These are phyloP conservation scores for Calycopis cecrops DNA, from an alignment of 1,140 invertebrate genomes.

Conservation along the genomic window DNA sequence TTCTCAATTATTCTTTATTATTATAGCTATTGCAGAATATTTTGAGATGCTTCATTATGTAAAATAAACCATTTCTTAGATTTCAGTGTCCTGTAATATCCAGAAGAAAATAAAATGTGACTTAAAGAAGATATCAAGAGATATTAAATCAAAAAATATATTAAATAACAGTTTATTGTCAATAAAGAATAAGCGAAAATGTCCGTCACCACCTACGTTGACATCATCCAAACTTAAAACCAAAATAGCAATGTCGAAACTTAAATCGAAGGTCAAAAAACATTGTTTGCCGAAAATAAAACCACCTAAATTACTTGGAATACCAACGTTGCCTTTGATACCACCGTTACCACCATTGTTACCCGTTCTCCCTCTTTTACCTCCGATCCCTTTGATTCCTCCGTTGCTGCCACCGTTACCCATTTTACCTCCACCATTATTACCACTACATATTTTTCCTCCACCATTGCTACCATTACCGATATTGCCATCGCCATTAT, in stretches of 20 bases:
- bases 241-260: not conserved
- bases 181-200: conserved; percentile 19
- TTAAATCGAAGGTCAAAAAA: conserved; percentile 16
- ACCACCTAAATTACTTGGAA: conserved; percentile 17
- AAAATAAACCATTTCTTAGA: conserved; percentile 4
- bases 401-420: conserved; percentile 33
- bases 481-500: conserved; percentile 15
- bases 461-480: conserved; percentile 19
- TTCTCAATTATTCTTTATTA: too few relatives aligned
- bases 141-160: conserved; percentile 13
- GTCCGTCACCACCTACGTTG: conserved; percentile 26
- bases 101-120: conserved; percentile 24
- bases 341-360: conserved; percentile 26
- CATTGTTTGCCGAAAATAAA: conserved; percentile 12
- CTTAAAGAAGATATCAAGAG: conserved; percentile 19
- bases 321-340: conserved; percentile 17
- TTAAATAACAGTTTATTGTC: conserved; percentile 6
- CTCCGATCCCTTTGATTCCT: conserved; percentile 23
- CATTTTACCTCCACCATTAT: conserved; percentile 29
- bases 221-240: conserved; percentile 1
- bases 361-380: conserved; percentile 21
- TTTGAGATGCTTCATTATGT: too few relatives aligned
- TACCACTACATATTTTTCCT: conserved; percentile 30
- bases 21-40: too few relatives aligned
- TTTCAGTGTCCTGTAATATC: not conserved